These are phyloP conservation scores for Polymixis lichenea DNA, from an alignment of 2,888 invertebrate genomes.

Conservation along the genomic window DNA sequence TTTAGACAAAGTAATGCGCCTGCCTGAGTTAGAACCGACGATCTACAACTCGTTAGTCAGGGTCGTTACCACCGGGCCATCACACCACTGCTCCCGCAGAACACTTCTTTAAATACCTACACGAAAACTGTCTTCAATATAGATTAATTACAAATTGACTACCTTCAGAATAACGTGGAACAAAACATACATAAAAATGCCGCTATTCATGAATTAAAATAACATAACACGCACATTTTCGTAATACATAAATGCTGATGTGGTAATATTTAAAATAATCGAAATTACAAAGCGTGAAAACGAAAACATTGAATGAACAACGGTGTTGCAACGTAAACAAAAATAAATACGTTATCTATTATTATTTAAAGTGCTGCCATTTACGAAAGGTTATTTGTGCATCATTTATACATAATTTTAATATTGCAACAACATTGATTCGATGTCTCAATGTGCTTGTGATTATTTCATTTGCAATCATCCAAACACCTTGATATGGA, in stretches of 20 bases:
- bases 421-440: constrained; percentile 33
- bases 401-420: constrained; percentile 34
- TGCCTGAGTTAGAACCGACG: too few relatives aligned
- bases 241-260: constrained; percentile 15
- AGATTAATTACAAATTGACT: too few relatives aligned
- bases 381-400: constrained; percentile 48
- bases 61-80: too few relatives aligned
- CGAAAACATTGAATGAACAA: constrained; percentile 55
- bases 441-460: constrained; percentile 18
- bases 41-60: too few relatives aligned
- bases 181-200: neutral
- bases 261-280: constrained; percentile 37
- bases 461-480: constrained; percentile 6
- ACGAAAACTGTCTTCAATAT: too few relatives aligned
- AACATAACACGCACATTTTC: constrained; percentile 12
- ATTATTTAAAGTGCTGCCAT: constrained; percentile 39
- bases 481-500: neutral
- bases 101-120: neutral
- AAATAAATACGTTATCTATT: constrained; percentile 25
- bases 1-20: too few relatives aligned
- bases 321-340: constrained; percentile 43
- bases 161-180: neutral
- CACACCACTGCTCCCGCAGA: too few relatives aligned
- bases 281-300: constrained; percentile 43
- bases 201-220: constrained; percentile 26